Conservation (phyloP, 1,140 invertebrate species). For the Homalodisca vitripennis region DNA sequence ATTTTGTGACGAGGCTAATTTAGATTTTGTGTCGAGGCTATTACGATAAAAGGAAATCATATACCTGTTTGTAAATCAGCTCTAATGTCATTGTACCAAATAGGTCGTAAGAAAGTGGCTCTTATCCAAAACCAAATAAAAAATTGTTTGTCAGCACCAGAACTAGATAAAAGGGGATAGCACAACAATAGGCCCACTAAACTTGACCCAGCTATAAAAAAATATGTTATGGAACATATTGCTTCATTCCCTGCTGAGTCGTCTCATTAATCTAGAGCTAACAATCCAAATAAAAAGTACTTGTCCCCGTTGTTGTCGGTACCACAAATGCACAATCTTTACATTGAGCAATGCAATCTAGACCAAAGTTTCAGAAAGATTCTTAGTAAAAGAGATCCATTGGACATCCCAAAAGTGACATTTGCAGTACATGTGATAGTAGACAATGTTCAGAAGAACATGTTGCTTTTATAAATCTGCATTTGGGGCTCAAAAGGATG, state of each 20-base stretch:
- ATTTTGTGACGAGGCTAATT: not conserved
- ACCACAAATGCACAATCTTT: not conserved
- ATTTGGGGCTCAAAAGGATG: too few relatives aligned
- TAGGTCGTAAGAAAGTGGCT: not conserved
- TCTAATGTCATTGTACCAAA: too few relatives aligned
- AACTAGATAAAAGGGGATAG: not conserved
- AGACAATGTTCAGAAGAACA: not conserved
- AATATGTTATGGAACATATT: too few relatives aligned
- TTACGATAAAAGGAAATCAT: not conserved
- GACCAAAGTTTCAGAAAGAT: not conserved
- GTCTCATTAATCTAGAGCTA: too few relatives aligned
- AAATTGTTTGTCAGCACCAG: not conserved
- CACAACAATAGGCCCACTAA: too few relatives aligned
- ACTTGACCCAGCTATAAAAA: too few relatives aligned
- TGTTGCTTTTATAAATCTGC: not conserved
- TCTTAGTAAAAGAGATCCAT: not conserved
- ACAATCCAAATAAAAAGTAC: too few relatives aligned
- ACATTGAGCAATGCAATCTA: too few relatives aligned
- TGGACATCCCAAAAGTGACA: not conserved
- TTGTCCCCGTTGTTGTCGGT: not conserved
- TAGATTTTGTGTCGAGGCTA: not conserved
- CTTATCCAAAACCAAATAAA: not conserved
- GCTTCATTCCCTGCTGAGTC: too few relatives aligned
- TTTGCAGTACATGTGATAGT: not conserved
- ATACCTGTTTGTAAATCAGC: too few relatives aligned